Conservation (phyloP, 1,140 invertebrate genomes). For the Heliconius nattereri region DNA sequence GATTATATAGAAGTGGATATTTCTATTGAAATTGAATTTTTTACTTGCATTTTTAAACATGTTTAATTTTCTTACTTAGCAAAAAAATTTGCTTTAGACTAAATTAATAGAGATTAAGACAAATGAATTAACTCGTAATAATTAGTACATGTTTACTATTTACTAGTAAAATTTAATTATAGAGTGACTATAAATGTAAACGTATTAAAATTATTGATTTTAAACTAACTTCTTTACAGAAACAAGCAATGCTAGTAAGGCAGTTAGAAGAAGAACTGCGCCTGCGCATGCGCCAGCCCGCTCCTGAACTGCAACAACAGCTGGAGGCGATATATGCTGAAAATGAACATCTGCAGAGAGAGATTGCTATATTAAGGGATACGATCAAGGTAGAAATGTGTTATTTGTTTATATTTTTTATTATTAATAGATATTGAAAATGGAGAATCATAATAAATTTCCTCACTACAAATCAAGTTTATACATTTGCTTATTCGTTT, state of each 20-base stretch:
- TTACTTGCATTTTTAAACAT: too few species aligned
- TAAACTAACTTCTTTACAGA: conserved; percentile 84
- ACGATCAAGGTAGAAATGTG: conserved; percentile 91
- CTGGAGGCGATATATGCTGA: conserved; percentile 95
- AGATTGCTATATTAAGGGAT: conserved; percentile 96
- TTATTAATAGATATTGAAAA: too few species aligned
- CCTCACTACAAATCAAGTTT: neutral
- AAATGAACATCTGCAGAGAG: conserved; percentile 96
- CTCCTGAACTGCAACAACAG: conserved; percentile 94
- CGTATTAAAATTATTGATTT: neutral
- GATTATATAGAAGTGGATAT: neutral
- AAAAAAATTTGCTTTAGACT: too few species aligned
- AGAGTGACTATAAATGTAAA: too few species aligned
- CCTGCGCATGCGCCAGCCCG: conserved; percentile 91
- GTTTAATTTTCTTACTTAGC: too few species aligned
- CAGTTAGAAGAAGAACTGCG: conserved; percentile 96
- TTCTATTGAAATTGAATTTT: neutral
- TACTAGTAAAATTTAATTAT: too few species aligned
- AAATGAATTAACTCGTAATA: too few species aligned
- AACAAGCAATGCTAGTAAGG: conserved; percentile 96
- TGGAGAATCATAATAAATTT: too few species aligned
- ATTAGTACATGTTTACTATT: too few species aligned
- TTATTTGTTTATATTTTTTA: neutral
- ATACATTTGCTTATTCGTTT: neutral
- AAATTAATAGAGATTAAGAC: too few species aligned